Base-by-base conservation (phyloP, 2,888 invertebrate species). In the Platypus cylindrus region DNA sequence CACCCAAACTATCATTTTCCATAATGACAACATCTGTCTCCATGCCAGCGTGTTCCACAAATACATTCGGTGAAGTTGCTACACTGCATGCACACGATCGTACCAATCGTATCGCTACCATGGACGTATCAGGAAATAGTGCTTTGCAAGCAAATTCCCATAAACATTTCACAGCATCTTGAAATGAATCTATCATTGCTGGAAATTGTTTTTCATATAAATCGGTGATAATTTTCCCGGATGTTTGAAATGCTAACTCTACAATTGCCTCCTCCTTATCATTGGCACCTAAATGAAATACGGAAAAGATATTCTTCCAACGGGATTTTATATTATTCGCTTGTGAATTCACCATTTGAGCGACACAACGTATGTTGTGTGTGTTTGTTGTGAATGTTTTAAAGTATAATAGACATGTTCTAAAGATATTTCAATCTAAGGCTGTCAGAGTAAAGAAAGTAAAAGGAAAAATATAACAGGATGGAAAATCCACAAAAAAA, bases 301-400 rank as follows among this genome's bases (percentile, higher is more conserved):
- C 95, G 30, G 93, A 91, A 61, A 99, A 99, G 48, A 99, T 94
- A 59, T 98, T 99, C 63, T 97, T 97, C 98, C 98, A 99, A 28
- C 98, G 98, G 0, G 98, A 98, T 51, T 81, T 79, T 34, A 97
- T 94, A 55, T 97, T 95, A 24, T 80, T 83, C 0, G 95, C 89
- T 64, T 95, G 93, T 0, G 91, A 90, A 56, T 91, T 90, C 2
- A 56, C 56, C 83, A 99, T 95, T 63, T 98, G 94, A 1, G 93
- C 89, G 17, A 98, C 89, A 61, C 98, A 99, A 31, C 94, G 71
- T 7, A 60, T 60, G n/a, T n/a, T n/a, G n/a, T n/a, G n/a, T n/a
- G n/a, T n/a, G n/a, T n/a, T n/a, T n/a, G n/a, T n/a, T n/a, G n/a
- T n/a, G n/a, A n/a, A n/a, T n/a, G n/a, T n/a, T n/a, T n/a, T n/a